Evolutionary conservation across 2,888 invertebrate species (phyloP), one percentile per base, ranked within the genome.

Genomic region (Polylopha cassiicola): DNA sequence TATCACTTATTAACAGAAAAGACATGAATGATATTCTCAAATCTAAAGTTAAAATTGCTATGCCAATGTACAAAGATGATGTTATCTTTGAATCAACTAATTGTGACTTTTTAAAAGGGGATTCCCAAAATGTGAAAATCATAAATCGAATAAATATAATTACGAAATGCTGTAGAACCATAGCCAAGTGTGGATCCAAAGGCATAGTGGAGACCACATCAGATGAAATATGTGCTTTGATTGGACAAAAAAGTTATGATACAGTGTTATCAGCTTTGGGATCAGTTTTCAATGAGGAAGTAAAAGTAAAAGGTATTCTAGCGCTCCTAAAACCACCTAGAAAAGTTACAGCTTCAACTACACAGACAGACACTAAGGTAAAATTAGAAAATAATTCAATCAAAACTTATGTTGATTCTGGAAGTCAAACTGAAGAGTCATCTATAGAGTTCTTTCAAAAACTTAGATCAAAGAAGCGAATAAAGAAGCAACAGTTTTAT

Each of bases 231-330:
- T 57, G 63, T 0, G 58, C 56, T n/a, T 7, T 76, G 0, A 74
- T 84, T 0, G 84, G 84, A 0, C 77, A 79, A 23, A 61, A 60
- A 0, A 74, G 73, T 20, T 84, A 78, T 30, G 71, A 78, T 11
- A 56, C 55, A 0, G 39, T 81, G 0, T 65, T 82, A 1, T 56
- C 65, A 3, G 70, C 74, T 0, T 13, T 84, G 3, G 73, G 75
- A 31, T 74, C 79, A 0, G 64, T 81, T 0, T 60, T 77, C 0
- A 74, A 55, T 22, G 65, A 66, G 5, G 78, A 81, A 24, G 46
- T 71, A 1, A 76, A 70, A 52, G 55, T 81, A 0, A 52, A 70
- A 0, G 73, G 65, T 0, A 69, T 84, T 1, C 42, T 74, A 2
- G 61, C 80, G 0, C 37, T 84, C 1, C 39, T 84, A 1, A 72